Conservation (phyloP, 2,797 vertebrate genomes). For the Melanotaenia nigrans region DNA sequence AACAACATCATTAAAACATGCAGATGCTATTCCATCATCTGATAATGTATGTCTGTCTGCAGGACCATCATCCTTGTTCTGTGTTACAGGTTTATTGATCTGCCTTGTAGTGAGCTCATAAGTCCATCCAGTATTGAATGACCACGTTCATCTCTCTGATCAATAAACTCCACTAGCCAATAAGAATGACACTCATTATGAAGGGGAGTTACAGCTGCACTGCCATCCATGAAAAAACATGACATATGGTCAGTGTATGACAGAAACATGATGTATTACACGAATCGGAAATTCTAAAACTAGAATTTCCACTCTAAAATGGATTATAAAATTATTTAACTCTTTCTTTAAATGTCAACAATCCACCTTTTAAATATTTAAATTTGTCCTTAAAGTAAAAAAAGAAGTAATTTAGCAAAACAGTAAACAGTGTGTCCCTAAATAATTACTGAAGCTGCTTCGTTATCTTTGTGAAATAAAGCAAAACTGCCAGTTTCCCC, state of each 20-base stretch:
- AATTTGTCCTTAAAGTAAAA: no score
- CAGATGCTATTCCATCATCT: not conserved
- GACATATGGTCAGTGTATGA: not conserved
- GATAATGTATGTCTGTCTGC: conserved; percentile 14
- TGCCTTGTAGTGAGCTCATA: conserved; percentile 30
- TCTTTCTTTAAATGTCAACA: not conserved
- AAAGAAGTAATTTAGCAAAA: no score
- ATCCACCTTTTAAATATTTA: not conserved
- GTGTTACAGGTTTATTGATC: conserved; percentile 47
- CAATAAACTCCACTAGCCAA: conserved; percentile 50
- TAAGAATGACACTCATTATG: conserved; percentile 20
- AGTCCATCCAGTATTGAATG: conserved; percentile 17
- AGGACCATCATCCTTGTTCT: not conserved
- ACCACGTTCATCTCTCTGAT: conserved; percentile 53
- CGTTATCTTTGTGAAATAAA: not conserved
- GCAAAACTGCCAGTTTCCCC: no score
- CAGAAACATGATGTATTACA: not conserved
- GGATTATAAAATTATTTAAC: no score
- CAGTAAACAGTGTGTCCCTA: not conserved
- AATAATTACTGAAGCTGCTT: not conserved
- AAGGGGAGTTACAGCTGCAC: conserved; percentile 9
- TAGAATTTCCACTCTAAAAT: not conserved
- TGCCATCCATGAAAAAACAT: conserved; percentile 5
- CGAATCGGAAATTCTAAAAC: no score
- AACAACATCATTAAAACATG: conserved; percentile 8